A percentile compares a stretch with the other conserved stretches of the same genome.
phyloP scores from a whole-genome alignment of 2,113 vertebrate species.

The Pampusana beccarii region DNA sequence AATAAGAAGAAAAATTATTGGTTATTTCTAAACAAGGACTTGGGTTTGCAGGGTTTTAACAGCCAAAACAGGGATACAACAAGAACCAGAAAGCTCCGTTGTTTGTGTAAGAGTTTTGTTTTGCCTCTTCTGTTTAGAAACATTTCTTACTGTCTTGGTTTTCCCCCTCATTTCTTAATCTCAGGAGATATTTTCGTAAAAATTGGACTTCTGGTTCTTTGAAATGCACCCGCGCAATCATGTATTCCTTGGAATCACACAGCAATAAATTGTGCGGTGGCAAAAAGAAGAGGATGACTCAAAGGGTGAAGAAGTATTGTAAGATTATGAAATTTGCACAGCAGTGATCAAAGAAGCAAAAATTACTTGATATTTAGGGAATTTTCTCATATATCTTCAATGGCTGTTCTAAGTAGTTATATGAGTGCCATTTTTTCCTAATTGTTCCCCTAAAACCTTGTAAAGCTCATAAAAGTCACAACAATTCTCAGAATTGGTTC shows the following conservation, averaged over 20 bases:
- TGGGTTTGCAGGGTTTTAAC: background rate
- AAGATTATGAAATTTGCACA: background rate
- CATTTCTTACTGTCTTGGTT: background rate
- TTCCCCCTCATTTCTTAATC: background rate
- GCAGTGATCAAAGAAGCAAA: background rate
- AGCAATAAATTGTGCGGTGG: background rate
- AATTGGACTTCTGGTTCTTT: background rate
- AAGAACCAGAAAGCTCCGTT: background rate
- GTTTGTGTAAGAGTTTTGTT: background rate
- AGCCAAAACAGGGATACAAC: background rate
- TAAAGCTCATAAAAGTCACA: background rate
- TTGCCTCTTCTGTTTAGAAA: background rate
- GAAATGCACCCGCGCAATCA: background rate
- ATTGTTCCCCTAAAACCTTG: background rate
- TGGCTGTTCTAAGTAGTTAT: background rate
- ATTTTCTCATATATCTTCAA: background rate
- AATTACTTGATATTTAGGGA: background rate
- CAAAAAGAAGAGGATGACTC: background rate
- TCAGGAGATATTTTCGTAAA: background rate
- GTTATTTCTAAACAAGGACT: background rate
- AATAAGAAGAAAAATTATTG: background rate
- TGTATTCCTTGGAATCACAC: background rate
- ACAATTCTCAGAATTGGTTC: background rate
- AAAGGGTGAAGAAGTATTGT: background rate
- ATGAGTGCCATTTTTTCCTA: background rate